Evolutionary conservation across 2,113 vertebrate genomes (phyloP).

Genomic region (Petrocephalus zakoni): DNA sequence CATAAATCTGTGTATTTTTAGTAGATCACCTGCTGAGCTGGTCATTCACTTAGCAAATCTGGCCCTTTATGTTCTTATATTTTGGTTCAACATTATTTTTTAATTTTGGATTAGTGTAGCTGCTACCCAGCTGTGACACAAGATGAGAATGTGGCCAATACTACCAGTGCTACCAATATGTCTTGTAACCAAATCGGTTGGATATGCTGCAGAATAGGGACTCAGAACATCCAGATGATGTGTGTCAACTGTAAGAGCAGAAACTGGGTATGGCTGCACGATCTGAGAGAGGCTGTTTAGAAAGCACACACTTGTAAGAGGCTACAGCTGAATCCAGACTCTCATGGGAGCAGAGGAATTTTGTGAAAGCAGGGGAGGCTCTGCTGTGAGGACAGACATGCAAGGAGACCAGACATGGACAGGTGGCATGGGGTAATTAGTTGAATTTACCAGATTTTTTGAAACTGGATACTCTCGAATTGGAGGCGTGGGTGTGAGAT

Average conservation of each 20-base stretch:
- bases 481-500: not conserved
- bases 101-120: not conserved
- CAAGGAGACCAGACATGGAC: not conserved
- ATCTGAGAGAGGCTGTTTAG: not conserved
- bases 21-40: not conserved
- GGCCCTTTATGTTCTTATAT: not conserved
- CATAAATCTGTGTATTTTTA: not conserved
- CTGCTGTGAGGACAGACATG: not conserved
- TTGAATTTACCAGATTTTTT: not conserved
- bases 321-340: not conserved
- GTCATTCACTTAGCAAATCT: not conserved
- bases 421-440: slow-evolving; percentile 9
- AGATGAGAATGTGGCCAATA: not conserved
- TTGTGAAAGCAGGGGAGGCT: not conserved
- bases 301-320: not conserved
- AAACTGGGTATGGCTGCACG: not conserved
- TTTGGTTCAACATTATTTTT: not conserved
- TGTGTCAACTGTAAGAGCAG: not conserved
- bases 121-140: not conserved
- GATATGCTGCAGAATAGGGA: not conserved
- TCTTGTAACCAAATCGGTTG: not conserved
- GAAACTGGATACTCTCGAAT: not conserved
- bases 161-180: not conserved
- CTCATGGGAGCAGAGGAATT: not conserved
- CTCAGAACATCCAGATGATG: not conserved